Evolutionary conservation across 2,113 vertebrate species (phyloP), one percentile per base, ranked within the genome.

Genomic region (Ptilorrhoa leucosticta): DNA sequence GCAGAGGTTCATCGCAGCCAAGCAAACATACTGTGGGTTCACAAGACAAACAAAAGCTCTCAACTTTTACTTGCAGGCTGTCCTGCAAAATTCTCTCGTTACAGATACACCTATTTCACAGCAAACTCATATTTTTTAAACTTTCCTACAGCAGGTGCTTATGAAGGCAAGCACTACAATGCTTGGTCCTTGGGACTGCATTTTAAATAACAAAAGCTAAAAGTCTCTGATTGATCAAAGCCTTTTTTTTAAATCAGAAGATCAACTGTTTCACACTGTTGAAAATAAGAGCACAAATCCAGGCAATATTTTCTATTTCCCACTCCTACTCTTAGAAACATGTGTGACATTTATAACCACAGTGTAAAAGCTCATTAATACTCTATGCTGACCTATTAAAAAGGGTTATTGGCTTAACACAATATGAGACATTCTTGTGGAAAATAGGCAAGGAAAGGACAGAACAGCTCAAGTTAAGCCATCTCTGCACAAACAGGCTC

Each of bases 331-430:
- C 56, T 65, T 66, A 78, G 60, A 86, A 89, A 51, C 7, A 1
- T 3, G 10, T 70, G 89, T 83, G 83, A 87, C 83, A 78, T 92
- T 92, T 93, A 87, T 70, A 94, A 91, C 45, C 48, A 42, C 0
- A 2, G 64, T 71, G 63, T 71, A 94, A 94, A 93, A 89, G 56
- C 83, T 96, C 94, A 93, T 93, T 97, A 90, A 95, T 88, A 83
- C 54, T 57, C 39, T 50, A 79, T 0, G 0, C 56, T 90, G 93
- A 93, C 93, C 93, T 89, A 89, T 94, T 63, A 94, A 94, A 93
- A 90, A 92, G 89, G 35, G 80, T 75, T 97, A 88, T 70, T 90
- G 83, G 76, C 86, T 92, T 92, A 92, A 81, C 80, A 92, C 91
- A 93, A 93, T 23, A 78, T 60, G 56, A 90, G 27, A 83, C 18